Base-by-base conservation (phyloP, 2,797 vertebrate genomes). In the Picus viridis region DNA sequence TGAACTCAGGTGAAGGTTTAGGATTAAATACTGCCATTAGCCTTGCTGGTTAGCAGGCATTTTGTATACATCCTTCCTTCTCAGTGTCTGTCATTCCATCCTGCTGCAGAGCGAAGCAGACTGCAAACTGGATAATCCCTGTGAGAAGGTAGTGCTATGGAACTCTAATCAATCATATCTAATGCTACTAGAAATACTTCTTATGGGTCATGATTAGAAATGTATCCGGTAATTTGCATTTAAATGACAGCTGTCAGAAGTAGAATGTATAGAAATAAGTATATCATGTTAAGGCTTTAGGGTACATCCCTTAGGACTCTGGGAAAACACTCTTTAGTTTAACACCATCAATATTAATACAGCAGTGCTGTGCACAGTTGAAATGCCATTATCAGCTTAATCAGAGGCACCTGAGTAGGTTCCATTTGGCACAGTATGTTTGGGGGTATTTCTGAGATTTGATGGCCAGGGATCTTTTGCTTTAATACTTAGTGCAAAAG, bases 221-320 rank as follows among this genome's bases (percentile, higher is more conserved):
- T 97, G 91, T 97, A 96, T 92, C 93, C 90, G 95, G 94, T 59
- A 78, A 95, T 97, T 95, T 97, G 51, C 93, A 96, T 97, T 96
- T 96, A 97, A 97, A 97, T 95, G 94, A 74, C 81, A 95, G 61
- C 89, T 94, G 53, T 88, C 89, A 36, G 89, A 93, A 95, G 51
- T 73, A 90, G 79, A 86, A 88, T 49, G 36, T 86, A 67, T 71
- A 92, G 83, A 96, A 96, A 75, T 67, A 82, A 79, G 65, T 82
- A 59, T 73, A 75, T 70, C 2, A 20, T 65, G 26, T 94, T 88
- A 83, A 94, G 78, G 65, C 82, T 90, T 39, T 95, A 77, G 96
- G 49, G 73, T 92, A 84, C 8, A 3, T 54, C 87, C 95, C 54
- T 26, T n/a, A 88, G 90, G 91, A 64, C 67, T 93, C 59, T 75